A percentile compares a stretch with the other conserved stretches of the same genome.
Conservation (phyloP, 35 echinoderm and acorn worm genomes). For the Diadema setosum region DNA sequence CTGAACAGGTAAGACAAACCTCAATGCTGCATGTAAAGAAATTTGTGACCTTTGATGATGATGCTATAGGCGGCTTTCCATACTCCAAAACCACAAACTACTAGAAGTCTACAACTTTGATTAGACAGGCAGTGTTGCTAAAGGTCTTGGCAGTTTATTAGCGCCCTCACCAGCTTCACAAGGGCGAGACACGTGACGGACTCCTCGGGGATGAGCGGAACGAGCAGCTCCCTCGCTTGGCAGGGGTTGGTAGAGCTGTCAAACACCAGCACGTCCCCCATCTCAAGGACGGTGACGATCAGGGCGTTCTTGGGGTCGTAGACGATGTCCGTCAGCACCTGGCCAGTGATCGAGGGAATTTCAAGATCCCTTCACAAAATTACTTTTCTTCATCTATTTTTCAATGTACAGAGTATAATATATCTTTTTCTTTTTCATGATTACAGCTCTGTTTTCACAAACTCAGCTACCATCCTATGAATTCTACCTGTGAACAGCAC, state of each 20-base stretch:
- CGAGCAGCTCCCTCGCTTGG: slow-evolving; percentile 55
- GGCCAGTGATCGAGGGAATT: no score
- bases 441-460: not conserved
- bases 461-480: not conserved
- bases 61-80: no score
- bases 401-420: not conserved
- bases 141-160: no score
- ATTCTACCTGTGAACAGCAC: not conserved
- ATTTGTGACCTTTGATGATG: no score
- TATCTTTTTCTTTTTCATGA: not conserved
- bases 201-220: slow-evolving; percentile 76
- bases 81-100: no score
- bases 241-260: slow-evolving; percentile 87
- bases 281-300: slow-evolving; percentile 85
- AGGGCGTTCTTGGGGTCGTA: slow-evolving; percentile 69
- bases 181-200: slow-evolving; percentile 70
- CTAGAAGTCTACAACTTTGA: no score
- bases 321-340: slow-evolving; percentile 92
- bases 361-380: no score
- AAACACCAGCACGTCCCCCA: slow-evolving; percentile 88
- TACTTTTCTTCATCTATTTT: no score
- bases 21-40: no score
- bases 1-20: no score
- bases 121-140: no score
- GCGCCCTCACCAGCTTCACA: slow-evolving; percentile 85